Conservation (phyloP, 2,888 invertebrate species). For the Choreutis nemorana region DNA sequence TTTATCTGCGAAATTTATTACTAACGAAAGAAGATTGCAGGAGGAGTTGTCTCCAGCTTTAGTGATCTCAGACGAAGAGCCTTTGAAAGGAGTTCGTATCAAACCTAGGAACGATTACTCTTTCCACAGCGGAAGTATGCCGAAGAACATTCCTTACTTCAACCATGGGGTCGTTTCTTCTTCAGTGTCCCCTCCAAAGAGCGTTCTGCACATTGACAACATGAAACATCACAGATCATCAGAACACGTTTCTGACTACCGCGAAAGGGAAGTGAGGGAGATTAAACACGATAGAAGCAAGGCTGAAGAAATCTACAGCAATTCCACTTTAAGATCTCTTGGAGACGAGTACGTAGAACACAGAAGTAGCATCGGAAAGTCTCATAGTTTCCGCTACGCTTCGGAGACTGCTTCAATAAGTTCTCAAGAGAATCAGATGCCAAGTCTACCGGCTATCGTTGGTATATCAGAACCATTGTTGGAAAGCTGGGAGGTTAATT, state of each 20-base stretch:
- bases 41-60: constrained; percentile 35
- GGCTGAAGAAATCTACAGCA: constrained; percentile 42
- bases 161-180: constrained; percentile 36
- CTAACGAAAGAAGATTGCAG: constrained; percentile 34
- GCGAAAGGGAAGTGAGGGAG: constrained; percentile 32
- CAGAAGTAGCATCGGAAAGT: constrained; percentile 71
- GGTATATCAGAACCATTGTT: constrained; percentile 58
- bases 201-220: constrained; percentile 45
- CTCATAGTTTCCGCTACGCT: constrained; percentile 74
- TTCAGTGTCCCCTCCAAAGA: constrained; percentile 47
- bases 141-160: constrained; percentile 50
- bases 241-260: constrained; percentile 39
- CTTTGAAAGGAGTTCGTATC: constrained; percentile 38
- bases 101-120: constrained; percentile 41
- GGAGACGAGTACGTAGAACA: constrained; percentile 52
- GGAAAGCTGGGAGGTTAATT: constrained; percentile 62
- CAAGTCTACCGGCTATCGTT: constrained; percentile 58
- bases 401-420: constrained; percentile 57
- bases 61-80: constrained; percentile 41
- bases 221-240: constrained; percentile 44
- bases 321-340: constrained; percentile 42
- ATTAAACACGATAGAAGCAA: constrained; percentile 35
- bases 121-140: constrained; percentile 53
- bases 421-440: constrained; percentile 58
- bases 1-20: constrained; percentile 48